Base-by-base conservation (phyloP, 2,113 vertebrate species). In the Brachionichthys hirsutus region DNA sequence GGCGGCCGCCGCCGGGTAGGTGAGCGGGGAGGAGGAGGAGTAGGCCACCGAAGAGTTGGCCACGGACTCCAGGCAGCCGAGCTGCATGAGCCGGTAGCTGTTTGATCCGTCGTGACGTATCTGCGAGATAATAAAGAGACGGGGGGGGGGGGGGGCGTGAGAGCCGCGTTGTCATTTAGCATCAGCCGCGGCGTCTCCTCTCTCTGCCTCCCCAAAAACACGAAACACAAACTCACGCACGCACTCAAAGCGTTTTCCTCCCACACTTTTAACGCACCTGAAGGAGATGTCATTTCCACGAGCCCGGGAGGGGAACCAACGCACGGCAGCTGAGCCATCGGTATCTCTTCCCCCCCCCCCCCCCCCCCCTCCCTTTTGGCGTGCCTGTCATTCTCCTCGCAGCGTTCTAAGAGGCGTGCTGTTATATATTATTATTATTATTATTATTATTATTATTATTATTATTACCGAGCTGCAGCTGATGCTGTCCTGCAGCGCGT, bases 41-140 rank as follows among this genome's bases (percentile, higher is more conserved):
- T 99, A 99, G 89, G 97, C 97, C 92, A 99, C 97, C 83, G 95
- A 95, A 75, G 97, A 98, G 93, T 99, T 99, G 92, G 96, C 97
- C 93, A 99, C 97, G 84, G 96, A 98, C 89, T 99, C 97, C 92
- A 99, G 92, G 82, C 97, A 99, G 75, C 97, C 97, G 81, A 99
- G 97, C 93, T 99, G 97, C 97, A 99, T 99, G 93, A 99, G 94
- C 88, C 97, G 95, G 90, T 99, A 98, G 88, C 97, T 98, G 95
- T 98, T 99, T 93, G 97, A 98, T 94, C 97, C 97, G 89, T 99
- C 97, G 91, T 98, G 96, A 94, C 97, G 96, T 96, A 99, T 98
- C 97, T 99, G 92, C 83, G 92, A 92, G 91, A 92, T 87, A 92
- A 93, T 92, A 92, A 82, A 78, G 78, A 93, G 91, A 92, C 89